Percentiles rank a stretch among this genome's conserved stretches.
These are phyloP conservation scores for Calyptomena viridis DNA, from an alignment of 2,113 vertebrate species.

Conservation along the genomic window DNA sequence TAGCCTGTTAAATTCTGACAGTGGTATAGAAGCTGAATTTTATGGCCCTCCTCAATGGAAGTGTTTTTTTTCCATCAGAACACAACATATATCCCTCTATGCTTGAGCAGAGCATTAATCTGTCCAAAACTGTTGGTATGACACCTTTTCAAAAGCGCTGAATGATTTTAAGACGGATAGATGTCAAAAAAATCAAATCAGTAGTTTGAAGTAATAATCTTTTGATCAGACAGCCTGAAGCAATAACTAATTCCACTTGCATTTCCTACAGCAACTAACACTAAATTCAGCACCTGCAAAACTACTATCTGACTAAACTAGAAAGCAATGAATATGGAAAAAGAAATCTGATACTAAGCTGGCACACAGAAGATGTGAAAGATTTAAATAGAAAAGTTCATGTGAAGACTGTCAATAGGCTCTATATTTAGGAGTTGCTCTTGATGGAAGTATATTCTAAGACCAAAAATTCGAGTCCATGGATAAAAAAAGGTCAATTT, in stretches of 20 bases:
- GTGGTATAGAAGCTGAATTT: not conserved
- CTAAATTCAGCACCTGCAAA: constrained; percentile 47
- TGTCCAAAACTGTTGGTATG: not conserved
- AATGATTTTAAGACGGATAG: not conserved
- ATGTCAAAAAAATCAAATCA: not conserved
- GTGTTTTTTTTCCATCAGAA: not conserved
- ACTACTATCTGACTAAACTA: constrained; percentile 41
- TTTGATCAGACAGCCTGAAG: not conserved
- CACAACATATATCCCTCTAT: not conserved
- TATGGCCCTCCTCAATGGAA: not conserved
- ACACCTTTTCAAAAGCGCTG: not conserved
- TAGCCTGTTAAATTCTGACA: not conserved
- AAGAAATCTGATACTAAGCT: constrained; percentile 58
- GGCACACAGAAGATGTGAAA: constrained; percentile 52
- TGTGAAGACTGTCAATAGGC: constrained; percentile 60
- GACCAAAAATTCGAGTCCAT: constrained; percentile 49
- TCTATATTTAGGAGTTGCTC: constrained; percentile 61
- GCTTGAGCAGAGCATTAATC: not conserved
- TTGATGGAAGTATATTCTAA: constrained; percentile 49
- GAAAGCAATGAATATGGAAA: constrained; percentile 58
- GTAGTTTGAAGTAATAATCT: not conserved
- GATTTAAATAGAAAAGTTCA: constrained; percentile 69
- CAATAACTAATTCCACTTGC: not conserved
- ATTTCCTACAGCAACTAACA: constrained; percentile 4
- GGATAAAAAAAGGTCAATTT: constrained; percentile 51